A percentile compares a stretch with the other conserved stretches of the same genome.
Evolutionary conservation across 2,113 vertebrate genomes (phyloP).

Genomic region (Lagopus muta): DNA sequence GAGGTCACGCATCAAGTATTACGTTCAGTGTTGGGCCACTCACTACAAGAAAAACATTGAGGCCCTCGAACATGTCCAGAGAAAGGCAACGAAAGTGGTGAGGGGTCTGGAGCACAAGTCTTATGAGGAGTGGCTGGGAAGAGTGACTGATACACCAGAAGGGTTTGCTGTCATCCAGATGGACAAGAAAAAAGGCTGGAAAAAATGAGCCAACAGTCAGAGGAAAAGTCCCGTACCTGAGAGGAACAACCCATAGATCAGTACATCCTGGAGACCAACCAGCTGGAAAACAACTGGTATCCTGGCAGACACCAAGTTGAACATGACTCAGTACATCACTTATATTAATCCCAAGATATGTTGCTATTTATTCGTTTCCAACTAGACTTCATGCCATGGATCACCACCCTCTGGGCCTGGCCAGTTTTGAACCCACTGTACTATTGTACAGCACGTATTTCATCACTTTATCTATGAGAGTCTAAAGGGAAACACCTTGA

Average conservation of each 20-base stretch:
- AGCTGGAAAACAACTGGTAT: neutral
- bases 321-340: neutral
- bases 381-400: neutral
- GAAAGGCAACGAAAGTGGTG: too few relatives aligned
- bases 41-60: too few relatives aligned
- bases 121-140: too few relatives aligned
- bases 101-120: too few relatives aligned
- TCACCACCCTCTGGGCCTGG: neutral
- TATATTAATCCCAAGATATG: neutral
- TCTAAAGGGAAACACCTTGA: neutral
- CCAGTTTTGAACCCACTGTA: neutral
- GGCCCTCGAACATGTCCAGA: too few relatives aligned
- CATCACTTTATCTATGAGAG: neutral
- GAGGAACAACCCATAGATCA: neutral
- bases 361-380: neutral
- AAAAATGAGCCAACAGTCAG: too few relatives aligned
- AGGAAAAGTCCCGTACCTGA: too few relatives aligned
- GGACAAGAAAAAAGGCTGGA: too few relatives aligned
- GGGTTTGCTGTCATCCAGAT: too few relatives aligned
- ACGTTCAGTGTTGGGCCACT: too few relatives aligned
- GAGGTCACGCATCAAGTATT: too few relatives aligned
- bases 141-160: too few relatives aligned
- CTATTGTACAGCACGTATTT: neutral
- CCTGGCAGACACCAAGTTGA: neutral
- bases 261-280: neutral